Percentiles rank a stretch among this genome's conserved stretches.
Evolutionary conservation across 2,888 invertebrate species (phyloP).

Genomic region (Drosophila leonis): DNA sequence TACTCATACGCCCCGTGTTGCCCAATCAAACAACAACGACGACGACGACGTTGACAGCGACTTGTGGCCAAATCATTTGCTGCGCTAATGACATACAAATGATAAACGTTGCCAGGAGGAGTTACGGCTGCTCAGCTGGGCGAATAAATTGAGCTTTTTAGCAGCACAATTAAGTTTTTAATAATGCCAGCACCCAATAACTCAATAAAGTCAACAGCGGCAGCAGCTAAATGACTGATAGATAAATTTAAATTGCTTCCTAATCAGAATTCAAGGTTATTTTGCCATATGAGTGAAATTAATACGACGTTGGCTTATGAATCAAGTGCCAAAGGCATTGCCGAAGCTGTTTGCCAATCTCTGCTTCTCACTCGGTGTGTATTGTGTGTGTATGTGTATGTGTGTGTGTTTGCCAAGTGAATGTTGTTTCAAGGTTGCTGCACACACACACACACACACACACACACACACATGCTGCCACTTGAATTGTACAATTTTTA

Average conservation of each 20-base stretch:
- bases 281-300: slow-evolving; percentile 74
- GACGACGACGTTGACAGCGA: slow-evolving; percentile 52
- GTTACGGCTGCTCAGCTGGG: not conserved
- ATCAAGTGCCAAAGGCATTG: slow-evolving; percentile 70
- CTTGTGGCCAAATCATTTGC: slow-evolving; percentile 60
- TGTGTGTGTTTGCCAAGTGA: slow-evolving; percentile 42
- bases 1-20: slow-evolving; percentile 72
- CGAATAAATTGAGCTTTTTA: slow-evolving; percentile 49
- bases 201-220: slow-evolving; percentile 56
- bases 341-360: slow-evolving; percentile 61
- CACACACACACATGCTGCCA: slow-evolving; percentile 16
- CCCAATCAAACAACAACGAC: slow-evolving; percentile 31
- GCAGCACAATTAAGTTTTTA: slow-evolving; percentile 70
- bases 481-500: slow-evolving; percentile 62
- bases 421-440: slow-evolving; percentile 65
- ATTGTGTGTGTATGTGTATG: slow-evolving; percentile 5
- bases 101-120: slow-evolving; percentile 36
- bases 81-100: slow-evolving; percentile 61
- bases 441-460: slow-evolving; percentile 34
- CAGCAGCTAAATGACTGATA: slow-evolving; percentile 58
- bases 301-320: slow-evolving; percentile 70
- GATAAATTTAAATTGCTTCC: slow-evolving; percentile 77
- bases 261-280: slow-evolving; percentile 77
- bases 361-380: slow-evolving; percentile 13
- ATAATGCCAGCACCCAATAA: slow-evolving; percentile 54